Base-by-base conservation (phyloP, 2,888 invertebrate species). In the Baccha elongata region DNA sequence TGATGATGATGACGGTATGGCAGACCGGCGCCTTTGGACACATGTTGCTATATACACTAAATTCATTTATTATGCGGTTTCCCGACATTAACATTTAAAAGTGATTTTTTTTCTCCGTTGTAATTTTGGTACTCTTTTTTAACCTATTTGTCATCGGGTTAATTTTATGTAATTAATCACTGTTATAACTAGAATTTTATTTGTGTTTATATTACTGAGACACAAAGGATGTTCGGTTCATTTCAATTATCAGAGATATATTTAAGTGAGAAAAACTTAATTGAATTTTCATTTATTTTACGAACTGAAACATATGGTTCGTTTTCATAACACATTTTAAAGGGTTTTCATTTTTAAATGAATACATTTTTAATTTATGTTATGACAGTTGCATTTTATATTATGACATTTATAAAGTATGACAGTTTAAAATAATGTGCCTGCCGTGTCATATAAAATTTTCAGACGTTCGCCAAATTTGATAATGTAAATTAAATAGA, bases 91-190 rank as follows among this genome's bases (percentile, higher is more conserved):
- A 68, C 37, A 68, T 50, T 52, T 37, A 68, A 53, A 60, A 11
- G 52, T 13, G 68, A 15, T 37, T 15, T 8, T 37, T 37, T 37
- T 37, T 29, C 60, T 29, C 60, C 44, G 40, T 60, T 42, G 44
- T 44, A 60, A 44, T 60, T 60, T 44, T 60, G 44, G 60, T 44
- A 8, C 29, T 8, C 8, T 32, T 8, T 8, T 32, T 32, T 32
- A 23, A 23, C 23, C 23, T 8, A 32, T 68, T 79, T 79, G 73
- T 68, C 73, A 79, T 60, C 40, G 53, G 67, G 60, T 73, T 73
- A 73, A 68, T 68, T 73, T 60, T 40, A 60, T 73, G 29, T 48
- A 67, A 79, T 79, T 79, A 68, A 68, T 79, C 73, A 79, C 52
- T 52, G 35, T 67, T 40, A 8, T 55, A 21, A n/a, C 13, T 35